Evolutionary conservation across 1,140 invertebrate species (phyloP).

Genomic region (Polypedilum pembai): DNA sequence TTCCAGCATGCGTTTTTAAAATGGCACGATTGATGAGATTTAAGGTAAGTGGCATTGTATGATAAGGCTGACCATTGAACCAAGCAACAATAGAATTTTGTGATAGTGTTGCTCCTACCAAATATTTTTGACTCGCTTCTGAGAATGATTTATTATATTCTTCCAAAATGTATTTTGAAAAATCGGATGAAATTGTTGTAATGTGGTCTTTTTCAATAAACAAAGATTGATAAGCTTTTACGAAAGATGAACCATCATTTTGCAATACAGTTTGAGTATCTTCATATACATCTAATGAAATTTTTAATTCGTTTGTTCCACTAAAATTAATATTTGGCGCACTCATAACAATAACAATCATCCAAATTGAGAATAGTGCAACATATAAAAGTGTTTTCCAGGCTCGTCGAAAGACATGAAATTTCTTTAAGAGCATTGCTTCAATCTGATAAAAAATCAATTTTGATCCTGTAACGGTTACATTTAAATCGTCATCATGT

Average conservation of each 20-base stretch:
- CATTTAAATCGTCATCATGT: not conserved
- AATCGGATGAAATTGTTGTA: constrained; percentile 39
- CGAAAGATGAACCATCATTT: constrained; percentile 43
- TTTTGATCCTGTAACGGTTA: not conserved
- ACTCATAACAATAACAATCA: not conserved
- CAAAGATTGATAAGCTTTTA: constrained; percentile 37
- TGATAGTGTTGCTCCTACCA: constrained; percentile 41
- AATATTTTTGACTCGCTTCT: constrained; percentile 42
- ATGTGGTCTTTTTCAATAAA: constrained; percentile 29
- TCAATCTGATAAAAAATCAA: not conserved
- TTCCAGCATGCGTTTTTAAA: constrained; percentile 37
- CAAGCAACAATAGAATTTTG: constrained; percentile 39
- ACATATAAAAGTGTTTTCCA: not conserved
- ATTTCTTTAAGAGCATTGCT: not conserved
- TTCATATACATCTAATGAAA: not conserved
- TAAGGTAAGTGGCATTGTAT: constrained; percentile 42
- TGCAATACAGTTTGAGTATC: not conserved
- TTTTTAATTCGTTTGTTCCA: constrained; percentile 35
- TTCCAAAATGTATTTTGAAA: constrained; percentile 43
- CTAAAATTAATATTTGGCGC: not conserved
- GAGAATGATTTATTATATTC: constrained; percentile 38
- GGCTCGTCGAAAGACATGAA: not conserved
- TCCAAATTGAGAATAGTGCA: not conserved
- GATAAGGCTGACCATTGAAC: constrained; percentile 45
- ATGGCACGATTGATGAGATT: constrained; percentile 40